Base-by-base conservation (phyloP, 2,797 vertebrate species). In the Arrhamphus sclerolepis region DNA sequence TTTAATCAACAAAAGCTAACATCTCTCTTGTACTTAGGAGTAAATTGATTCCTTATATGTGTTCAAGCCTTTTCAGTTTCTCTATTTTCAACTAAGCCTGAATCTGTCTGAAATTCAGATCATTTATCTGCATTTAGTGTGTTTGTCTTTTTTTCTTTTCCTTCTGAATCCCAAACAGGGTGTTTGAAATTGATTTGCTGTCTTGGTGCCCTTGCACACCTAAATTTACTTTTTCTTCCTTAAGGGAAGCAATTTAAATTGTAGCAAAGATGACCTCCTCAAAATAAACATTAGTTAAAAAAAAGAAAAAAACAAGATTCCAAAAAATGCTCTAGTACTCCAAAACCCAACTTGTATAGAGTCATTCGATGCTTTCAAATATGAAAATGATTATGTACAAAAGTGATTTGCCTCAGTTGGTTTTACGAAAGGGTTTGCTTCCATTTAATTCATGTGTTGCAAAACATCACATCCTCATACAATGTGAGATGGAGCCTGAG, bases 401-500 rank as follows among this genome's bases (percentile, higher is more conserved):
- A 72, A 72, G 17, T 14, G 40, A 31, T 39, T 7, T 39, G 28
- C 28, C 34, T 20, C 18, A 18, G 20, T 60, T 52, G 26, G 31
- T 42, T 75, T 3, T 44, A 38, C 60, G 46, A 5, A 18, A 29
- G n/a, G 13, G 41, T 43, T 20, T 56, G 40, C 16, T 46, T 70
- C 17, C 17, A 57, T 54, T 70, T 66, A 62, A 38, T 53, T 44
- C 40, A 40, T 1, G 2, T 22, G 55, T 79, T 56, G 38, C 26
- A 56, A 43, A 41, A 13, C 40, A 41, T 82, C 55, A 64, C 50
- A 64, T 79, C 60, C 51, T 79, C 53, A 55, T 66, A 73, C 49
- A 67, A 62, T 56, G 20, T 51, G 9, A 72, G 62, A 46, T 40
- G 41, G 4, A 52, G 82, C 82, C 80, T 46, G 64, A 56, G 69